Percentiles rank a stretch among this genome's conserved stretches.
These are phyloP conservation scores for Setophaga petechia DNA, from an alignment of 2,113 vertebrate species.

Conservation along the genomic window DNA sequence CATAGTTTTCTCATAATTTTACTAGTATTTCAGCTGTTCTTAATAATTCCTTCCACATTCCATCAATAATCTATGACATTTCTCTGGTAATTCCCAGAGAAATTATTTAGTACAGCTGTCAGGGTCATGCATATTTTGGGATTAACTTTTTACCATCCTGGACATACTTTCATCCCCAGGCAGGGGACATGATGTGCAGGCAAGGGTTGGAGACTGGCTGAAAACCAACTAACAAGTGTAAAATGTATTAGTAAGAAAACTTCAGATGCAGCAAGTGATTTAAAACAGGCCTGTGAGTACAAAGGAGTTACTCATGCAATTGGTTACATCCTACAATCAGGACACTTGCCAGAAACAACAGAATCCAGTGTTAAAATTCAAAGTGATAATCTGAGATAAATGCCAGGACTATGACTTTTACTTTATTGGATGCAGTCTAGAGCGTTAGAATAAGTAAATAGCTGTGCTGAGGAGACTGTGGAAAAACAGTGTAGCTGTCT, in stretches of 20 bases:
- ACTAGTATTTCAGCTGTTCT: neutral
- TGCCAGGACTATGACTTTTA: slow-evolving; percentile 20
- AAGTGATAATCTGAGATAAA: neutral
- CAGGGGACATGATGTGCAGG: neutral
- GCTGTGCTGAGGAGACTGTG: neutral
- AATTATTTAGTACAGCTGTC: neutral
- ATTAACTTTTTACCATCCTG: neutral
- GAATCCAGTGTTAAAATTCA: neutral
- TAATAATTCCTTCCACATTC: slow-evolving; percentile 26
- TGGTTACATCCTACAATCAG: neutral
- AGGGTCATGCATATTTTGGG: neutral
- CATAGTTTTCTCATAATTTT: neutral
- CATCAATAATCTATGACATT: neutral
- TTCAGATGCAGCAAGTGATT: neutral
- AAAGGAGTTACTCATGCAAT: neutral
- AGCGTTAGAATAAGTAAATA: neutral
- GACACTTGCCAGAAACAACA: neutral
- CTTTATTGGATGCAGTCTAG: neutral
- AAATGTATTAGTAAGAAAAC: neutral
- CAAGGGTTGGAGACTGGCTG: neutral
- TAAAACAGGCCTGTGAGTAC: neutral
- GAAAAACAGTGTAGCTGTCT: neutral
- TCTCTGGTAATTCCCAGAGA: slow-evolving; percentile 23
- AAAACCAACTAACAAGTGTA: neutral
- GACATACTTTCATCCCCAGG: neutral